These are phyloP conservation scores for Megalurothrips usitatus DNA, from an alignment of 2,888 invertebrate species.

Conservation along the genomic window DNA sequence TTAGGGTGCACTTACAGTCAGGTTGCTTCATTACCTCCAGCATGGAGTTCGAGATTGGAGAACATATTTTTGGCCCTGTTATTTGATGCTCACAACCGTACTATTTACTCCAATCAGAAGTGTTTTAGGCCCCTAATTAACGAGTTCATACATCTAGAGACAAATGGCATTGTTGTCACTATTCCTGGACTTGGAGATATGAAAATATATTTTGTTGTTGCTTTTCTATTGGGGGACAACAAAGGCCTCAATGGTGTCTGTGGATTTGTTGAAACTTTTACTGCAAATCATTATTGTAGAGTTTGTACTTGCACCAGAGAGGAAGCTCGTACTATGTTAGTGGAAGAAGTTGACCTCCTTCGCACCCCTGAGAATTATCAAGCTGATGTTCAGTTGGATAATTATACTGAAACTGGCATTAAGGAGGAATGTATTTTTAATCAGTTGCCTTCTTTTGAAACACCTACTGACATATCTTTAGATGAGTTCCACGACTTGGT, in stretches of 20 bases:
- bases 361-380: conserved; percentile 27
- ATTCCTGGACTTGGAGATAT: conserved; percentile 11
- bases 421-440: conserved; percentile 35
- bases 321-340: background rate
- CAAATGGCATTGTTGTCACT: background rate
- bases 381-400: conserved; percentile 27
- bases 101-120: background rate
- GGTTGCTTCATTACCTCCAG: conserved; percentile 9
- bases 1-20: conserved; percentile 4
- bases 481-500: conserved; percentile 32
- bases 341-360: conserved; percentile 18
- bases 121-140: conserved; percentile 1
- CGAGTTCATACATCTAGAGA: background rate
- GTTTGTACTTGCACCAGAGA: conserved; percentile 35
- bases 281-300: conserved; percentile 37
- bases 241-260: conserved; percentile 38
- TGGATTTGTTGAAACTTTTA: conserved; percentile 39
- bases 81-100: conserved; percentile 11
- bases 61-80: conserved; percentile 4
- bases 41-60: background rate
- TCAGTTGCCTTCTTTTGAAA: conserved; percentile 25
- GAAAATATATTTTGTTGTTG: conserved; percentile 34
- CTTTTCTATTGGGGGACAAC: conserved; percentile 38
- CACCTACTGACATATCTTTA: background rate
- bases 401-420: conserved; percentile 31